These are phyloP conservation scores for Micrastur ruficollis DNA, from an alignment of 2,797 vertebrate species.

Conservation along the genomic window DNA sequence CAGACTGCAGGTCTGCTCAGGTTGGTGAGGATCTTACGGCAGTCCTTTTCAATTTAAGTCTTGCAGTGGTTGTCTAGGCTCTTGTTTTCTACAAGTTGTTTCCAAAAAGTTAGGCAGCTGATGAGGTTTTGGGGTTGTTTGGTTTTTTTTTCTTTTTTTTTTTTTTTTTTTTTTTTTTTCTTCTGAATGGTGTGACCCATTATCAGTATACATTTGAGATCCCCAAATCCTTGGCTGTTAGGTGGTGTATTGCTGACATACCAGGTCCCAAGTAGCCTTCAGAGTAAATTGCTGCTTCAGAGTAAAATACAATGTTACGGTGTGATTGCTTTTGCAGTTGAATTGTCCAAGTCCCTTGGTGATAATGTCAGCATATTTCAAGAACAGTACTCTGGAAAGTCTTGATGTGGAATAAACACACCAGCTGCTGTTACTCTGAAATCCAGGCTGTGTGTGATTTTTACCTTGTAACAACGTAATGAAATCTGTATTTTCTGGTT, in stretches of 20 bases:
- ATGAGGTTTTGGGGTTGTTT: background rate
- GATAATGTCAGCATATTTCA: background rate
- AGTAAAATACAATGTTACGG: background rate
- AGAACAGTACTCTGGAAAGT: background rate
- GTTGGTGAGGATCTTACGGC: background rate
- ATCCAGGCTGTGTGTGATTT: background rate
- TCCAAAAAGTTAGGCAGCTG: background rate
- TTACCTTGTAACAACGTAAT: accelerated
- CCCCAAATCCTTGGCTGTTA: background rate
- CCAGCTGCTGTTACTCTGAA: background rate
- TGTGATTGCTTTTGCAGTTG: background rate
- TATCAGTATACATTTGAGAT: background rate
- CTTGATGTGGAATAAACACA: background rate
- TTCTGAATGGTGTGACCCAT: background rate
- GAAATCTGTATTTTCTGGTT: background rate
- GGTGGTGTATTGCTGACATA: background rate
- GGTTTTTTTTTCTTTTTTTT: background rate
- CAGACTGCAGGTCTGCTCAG: background rate
- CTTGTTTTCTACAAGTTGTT: background rate
- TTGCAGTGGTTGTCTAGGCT: background rate
- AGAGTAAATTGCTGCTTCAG: background rate
- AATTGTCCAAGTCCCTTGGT: background rate
- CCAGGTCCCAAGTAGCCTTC: background rate
- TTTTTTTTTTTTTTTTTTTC: accelerated
- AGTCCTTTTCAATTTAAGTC: background rate